Percentiles rank a stretch among this genome's conserved stretches.
phyloP scores from a whole-genome alignment of 2,888 invertebrate genomes.

The Lasioglossum figueresi region DNA sequence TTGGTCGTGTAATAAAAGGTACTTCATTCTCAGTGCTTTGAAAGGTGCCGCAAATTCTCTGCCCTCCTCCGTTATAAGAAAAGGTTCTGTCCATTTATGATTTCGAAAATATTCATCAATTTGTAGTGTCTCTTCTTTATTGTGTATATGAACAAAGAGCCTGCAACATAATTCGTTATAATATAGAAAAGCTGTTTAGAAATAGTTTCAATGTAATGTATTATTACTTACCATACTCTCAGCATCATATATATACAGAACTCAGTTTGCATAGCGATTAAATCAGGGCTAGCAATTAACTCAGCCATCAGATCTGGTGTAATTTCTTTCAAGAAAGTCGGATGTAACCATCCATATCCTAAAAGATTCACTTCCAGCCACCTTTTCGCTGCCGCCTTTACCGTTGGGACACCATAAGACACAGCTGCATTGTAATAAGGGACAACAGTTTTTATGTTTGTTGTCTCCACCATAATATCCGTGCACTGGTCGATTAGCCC shows the following conservation, averaged over 20 bases:
- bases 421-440: constrained; percentile 89
- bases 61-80: constrained; percentile 87
- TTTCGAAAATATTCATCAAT: constrained; percentile 80
- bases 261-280: constrained; percentile 92
- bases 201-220: background rate
- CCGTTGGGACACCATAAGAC: constrained; percentile 88
- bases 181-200: background rate
- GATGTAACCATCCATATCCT: constrained; percentile 86
- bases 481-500: constrained; percentile 90
- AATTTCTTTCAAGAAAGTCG: constrained; percentile 86
- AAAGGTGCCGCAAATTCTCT: constrained; percentile 87
- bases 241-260: constrained; percentile 90
- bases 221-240: constrained; percentile 86
- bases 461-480: constrained; percentile 90
- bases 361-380: constrained; percentile 90
- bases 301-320: constrained; percentile 88
- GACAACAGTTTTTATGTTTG: constrained; percentile 89
- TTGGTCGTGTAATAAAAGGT: constrained; percentile 89
- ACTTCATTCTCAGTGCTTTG: constrained; percentile 87
- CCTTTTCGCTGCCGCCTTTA: constrained; percentile 87
- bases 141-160: constrained; percentile 77
- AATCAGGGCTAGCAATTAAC: constrained; percentile 87
- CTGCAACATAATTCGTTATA: constrained; percentile 57
- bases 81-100: constrained; percentile 84
- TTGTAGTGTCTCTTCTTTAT: constrained; percentile 73